Base-by-base conservation (phyloP, 2,888 invertebrate genomes). In the Agrotis clavis region DNA sequence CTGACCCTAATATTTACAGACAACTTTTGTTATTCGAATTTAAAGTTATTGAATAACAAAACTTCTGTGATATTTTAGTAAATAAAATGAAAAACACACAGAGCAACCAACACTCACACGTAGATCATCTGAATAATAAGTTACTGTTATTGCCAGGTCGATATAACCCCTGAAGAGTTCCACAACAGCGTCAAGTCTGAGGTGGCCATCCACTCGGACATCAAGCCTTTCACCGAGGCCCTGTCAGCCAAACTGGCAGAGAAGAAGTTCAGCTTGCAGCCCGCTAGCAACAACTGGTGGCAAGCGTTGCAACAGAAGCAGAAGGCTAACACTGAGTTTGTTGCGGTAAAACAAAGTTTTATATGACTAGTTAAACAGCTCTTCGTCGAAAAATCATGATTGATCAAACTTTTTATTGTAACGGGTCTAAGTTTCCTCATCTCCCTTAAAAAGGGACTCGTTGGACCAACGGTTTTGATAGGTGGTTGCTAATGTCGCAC, bases 81-180 rank as follows among this genome's bases (percentile, higher is more conserved):
- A 41, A 41, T 41, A 11, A 41, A 41, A 41, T 41, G 1, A 41
- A 41, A 41, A 41, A 41, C 11, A 41, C 11, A 41, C 16, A 63
- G 6, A 19, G 11, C 11, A 63, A 35, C 41, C 41, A 41, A 41
- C 18, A n/a, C 5, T 18, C 13, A 3, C 3, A 30, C n/a, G 1
- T 1, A 57, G 18, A 41, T 41, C 41, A 11, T 41, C 16, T 47
- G 0, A 47, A 47, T 16, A n/a, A 35, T 54, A 9, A 41, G 14
- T n/a, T 0, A 0, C 45, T 30, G 6, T 51, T 30, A 18, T 16
- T 56, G 83, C 50, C 87, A 98, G 97, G 97, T 99, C 59, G 99
- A 99, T 90, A 97, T 99, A 67, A 97, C 97, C 70, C 97, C 99
- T 0, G 99, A 99, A 93, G 99, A 99, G 92, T 96, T 99, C 86